Evolutionary conservation across 35 echinoderm and acorn worm species (phyloP).

Genomic region (Diadema setosum): DNA sequence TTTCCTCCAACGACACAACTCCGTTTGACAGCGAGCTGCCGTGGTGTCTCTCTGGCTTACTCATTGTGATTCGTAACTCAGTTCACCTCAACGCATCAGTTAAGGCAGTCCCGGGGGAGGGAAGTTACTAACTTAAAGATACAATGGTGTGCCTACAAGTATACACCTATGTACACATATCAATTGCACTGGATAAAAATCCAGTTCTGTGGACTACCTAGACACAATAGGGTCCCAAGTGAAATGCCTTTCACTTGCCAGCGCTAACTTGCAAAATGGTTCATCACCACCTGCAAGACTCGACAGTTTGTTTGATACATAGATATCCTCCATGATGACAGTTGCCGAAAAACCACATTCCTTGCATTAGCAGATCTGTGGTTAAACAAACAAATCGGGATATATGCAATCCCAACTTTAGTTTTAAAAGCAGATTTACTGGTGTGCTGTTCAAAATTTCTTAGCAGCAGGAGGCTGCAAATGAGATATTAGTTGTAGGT

Average conservation of each 20-base stretch:
- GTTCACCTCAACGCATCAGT: slow-evolving; percentile 2
- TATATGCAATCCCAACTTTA: too few relatives aligned
- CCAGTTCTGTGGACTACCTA: slow-evolving; percentile 5
- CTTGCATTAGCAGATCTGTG: neutral
- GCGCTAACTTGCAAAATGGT: neutral
- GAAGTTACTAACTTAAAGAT: neutral
- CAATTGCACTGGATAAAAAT: slow-evolving; percentile 15
- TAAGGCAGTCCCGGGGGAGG: neutral
- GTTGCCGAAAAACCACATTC: neutral
- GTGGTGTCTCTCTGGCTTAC: slow-evolving; percentile 17
- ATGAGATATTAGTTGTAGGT: too few relatives aligned
- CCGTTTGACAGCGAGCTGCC: slow-evolving; percentile 31
- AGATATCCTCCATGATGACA: neutral
- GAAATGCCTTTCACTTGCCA: neutral
- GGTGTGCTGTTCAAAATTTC: too few relatives aligned
- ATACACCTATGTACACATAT: too few relatives aligned
- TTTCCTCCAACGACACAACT: slow-evolving; percentile 34
- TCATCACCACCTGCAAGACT: neutral
- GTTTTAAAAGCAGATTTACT: too few relatives aligned
- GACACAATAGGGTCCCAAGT: neutral
- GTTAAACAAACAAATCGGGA: too few relatives aligned
- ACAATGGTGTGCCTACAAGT: neutral
- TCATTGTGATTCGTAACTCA: slow-evolving; percentile 24
- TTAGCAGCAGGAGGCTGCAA: too few relatives aligned
- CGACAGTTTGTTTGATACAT: neutral